phyloP scores from a whole-genome alignment of 2,888 invertebrate genomes.

The Imbricaverruca yamaguchii region DNA sequence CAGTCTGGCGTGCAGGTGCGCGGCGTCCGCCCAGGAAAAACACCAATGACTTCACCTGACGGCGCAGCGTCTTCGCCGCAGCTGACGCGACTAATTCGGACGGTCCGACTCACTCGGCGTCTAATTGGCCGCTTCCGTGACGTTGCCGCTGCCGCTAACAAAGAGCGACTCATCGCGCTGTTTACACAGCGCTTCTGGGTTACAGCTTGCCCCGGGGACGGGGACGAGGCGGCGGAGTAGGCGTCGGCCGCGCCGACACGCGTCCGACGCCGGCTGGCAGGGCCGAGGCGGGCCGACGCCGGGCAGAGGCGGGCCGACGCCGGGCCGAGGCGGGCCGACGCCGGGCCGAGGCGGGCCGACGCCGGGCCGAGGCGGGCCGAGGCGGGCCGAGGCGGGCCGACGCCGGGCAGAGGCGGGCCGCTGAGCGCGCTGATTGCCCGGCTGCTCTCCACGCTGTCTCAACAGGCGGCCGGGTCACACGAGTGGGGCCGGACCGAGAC shows the following conservation, averaged over 20 bases:
- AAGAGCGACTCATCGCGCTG: neutral
- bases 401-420: no score
- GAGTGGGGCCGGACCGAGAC: no score
- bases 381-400: neutral
- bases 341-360: no score
- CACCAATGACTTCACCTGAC: neutral
- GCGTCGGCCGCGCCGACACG: neutral
- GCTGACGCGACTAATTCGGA: constrained; percentile 7
- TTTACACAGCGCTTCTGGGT: constrained; percentile 5
- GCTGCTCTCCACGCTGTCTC: neutral
- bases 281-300: neutral
- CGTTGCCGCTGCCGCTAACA: neutral
- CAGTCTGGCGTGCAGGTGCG: neutral
- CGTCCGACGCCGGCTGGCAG: neutral
- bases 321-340: no score
- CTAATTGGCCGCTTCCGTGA: neutral
- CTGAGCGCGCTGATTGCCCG: neutral
- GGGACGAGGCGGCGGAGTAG: neutral
- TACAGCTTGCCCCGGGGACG: neutral
- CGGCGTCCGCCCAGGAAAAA: neutral
- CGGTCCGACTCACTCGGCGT: neutral
- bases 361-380: no score
- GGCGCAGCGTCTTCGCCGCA: neutral
- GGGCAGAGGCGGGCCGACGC: no score
- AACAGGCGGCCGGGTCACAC: no score